Conservation (phyloP, 2,113 vertebrate genomes). For the Chlamydotis undulata region DNA sequence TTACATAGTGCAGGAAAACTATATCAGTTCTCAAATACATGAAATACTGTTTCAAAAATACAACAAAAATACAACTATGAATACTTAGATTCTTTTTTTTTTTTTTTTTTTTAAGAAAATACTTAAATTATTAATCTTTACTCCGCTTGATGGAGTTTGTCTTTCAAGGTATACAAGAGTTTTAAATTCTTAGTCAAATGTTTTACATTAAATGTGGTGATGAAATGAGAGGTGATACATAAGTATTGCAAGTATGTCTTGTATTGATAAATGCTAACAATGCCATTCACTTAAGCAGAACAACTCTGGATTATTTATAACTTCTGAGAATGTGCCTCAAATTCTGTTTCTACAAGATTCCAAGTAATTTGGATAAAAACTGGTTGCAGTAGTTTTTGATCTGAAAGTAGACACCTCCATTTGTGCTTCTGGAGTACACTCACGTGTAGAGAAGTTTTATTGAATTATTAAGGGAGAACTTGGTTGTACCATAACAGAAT, state of each 20-base stretch:
- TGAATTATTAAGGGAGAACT: conserved; percentile 8
- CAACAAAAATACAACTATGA: not conserved
- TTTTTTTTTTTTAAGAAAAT: not conserved
- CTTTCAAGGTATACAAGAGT: not conserved
- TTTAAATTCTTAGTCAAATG: not conserved
- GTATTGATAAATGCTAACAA: not conserved
- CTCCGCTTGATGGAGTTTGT: not conserved
- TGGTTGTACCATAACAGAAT: not conserved
- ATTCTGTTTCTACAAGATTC: not conserved
- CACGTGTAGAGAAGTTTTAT: not conserved
- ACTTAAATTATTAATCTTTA: not conserved
- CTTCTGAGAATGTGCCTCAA: not conserved
- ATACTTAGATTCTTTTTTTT: not conserved
- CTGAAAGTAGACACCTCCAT: not conserved
- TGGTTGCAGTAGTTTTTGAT: not conserved
- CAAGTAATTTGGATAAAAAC: not conserved
- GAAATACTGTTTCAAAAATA: not conserved
- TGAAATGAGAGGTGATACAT: not conserved
- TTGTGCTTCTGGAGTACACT: not conserved
- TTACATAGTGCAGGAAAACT: not conserved
- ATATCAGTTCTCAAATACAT: not conserved
- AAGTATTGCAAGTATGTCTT: not conserved
- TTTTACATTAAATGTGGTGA: not conserved
- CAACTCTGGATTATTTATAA: not conserved
- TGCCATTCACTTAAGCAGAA: not conserved